Percentiles rank a stretch among this genome's conserved stretches.
These are phyloP conservation scores for Anastrepha obliqua DNA, from an alignment of 1,140 invertebrate species.

Conservation along the genomic window DNA sequence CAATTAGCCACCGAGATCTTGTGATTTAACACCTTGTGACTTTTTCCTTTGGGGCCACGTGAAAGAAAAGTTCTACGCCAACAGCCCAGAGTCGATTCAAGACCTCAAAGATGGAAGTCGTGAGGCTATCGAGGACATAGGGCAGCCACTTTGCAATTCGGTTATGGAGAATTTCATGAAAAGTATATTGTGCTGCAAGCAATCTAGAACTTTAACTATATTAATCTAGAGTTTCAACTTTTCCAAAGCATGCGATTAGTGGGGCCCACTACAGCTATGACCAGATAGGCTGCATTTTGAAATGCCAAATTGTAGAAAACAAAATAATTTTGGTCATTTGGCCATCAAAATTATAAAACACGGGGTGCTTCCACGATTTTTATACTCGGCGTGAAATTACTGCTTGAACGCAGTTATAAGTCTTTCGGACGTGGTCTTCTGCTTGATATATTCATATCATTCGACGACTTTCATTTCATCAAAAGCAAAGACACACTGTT, in stretches of 20 bases:
- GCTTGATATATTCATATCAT: neutral
- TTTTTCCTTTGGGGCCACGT: too few species aligned
- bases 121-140: too few species aligned
- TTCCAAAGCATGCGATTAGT: constrained; percentile 43
- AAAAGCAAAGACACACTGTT: constrained; percentile 25
- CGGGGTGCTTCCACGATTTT: constrained; percentile 69
- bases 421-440: neutral
- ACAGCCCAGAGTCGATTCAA: too few species aligned
- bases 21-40: too few species aligned
- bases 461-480: constrained; percentile 53
- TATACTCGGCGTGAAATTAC: constrained; percentile 59
- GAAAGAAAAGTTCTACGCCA: too few species aligned
- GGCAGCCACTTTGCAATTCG: too few species aligned
- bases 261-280: constrained; percentile 7
- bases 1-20: too few species aligned
- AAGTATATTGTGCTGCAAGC: too few species aligned
- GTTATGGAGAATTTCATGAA: too few species aligned
- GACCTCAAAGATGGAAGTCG: too few species aligned
- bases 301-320: neutral
- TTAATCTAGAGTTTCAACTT: neutral
- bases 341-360: constrained; percentile 61
- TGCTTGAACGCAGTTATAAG: constrained; percentile 54
- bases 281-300: neutral
- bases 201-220: too few species aligned
- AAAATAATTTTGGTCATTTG: constrained; percentile 59